A percentile compares a stretch with the other conserved stretches of the same genome.
These are phyloP conservation scores for Zygogramma bicolorata DNA, from an alignment of 2,888 invertebrate species.

Conservation along the genomic window DNA sequence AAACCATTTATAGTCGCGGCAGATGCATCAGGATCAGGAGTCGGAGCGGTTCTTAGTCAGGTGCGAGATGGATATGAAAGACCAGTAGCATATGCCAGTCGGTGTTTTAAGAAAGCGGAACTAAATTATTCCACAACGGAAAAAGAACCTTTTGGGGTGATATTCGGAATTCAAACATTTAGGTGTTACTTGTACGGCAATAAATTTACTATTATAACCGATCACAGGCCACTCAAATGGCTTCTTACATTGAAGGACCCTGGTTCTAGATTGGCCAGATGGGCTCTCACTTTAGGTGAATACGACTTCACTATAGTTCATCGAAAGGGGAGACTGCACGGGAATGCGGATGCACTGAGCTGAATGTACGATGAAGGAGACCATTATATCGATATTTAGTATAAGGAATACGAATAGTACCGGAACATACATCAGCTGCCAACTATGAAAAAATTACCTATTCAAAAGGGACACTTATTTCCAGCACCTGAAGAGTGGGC, in stretches of 20 bases:
- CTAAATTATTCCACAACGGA: slow-evolving; percentile 19
- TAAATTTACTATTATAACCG: slow-evolving; percentile 24
- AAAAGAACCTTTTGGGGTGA: slow-evolving; percentile 16
- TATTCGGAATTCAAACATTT: slow-evolving; percentile 15
- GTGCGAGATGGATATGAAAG: slow-evolving; percentile 28
- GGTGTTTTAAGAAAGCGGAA: slow-evolving; percentile 27
- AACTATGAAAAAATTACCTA: not conserved
- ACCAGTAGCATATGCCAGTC: slow-evolving; percentile 33
- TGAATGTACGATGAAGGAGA: not conserved
- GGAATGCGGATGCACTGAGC: slow-evolving; percentile 21
- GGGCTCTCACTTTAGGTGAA: slow-evolving; percentile 27
- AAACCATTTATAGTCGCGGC: slow-evolving; percentile 33
- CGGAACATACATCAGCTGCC: not conserved
- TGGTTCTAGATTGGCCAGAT: slow-evolving; percentile 32
- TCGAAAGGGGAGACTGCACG: slow-evolving; percentile 30
- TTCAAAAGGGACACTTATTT: not conserved
- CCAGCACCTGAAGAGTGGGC: too few relatives aligned
- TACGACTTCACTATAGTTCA: slow-evolving; percentile 36
- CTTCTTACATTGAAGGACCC: not conserved
- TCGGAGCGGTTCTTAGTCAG: slow-evolving; percentile 37
- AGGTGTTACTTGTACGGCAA: slow-evolving; percentile 7
- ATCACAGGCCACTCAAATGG: slow-evolving; percentile 19
- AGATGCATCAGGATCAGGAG: slow-evolving; percentile 32
- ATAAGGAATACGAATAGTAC: not conserved
- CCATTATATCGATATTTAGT: not conserved